Evolutionary conservation across 2,888 invertebrate species (phyloP).

Genomic region (Eutolmus rufibarbis): DNA sequence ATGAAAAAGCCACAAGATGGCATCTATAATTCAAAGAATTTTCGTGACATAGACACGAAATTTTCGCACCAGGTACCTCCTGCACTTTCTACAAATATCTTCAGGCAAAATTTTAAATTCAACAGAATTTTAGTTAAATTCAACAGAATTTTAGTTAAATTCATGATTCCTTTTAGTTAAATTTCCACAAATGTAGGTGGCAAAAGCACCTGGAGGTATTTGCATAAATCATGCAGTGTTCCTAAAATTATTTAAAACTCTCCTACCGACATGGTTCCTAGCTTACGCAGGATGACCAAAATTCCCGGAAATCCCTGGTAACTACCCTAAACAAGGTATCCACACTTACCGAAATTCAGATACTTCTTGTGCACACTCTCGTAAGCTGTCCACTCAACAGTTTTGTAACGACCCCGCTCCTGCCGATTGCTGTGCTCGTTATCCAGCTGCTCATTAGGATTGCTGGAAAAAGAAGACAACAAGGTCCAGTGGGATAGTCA

Average conservation of each 20-base stretch:
- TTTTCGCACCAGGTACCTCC: neutral
- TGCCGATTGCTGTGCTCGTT: slow-evolving; percentile 75
- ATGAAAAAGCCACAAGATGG: neutral
- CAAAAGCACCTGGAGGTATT: neutral
- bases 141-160: neutral
- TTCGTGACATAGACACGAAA: neutral
- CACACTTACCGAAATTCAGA: slow-evolving; percentile 77
- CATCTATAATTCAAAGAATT: neutral
- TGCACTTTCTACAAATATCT: neutral
- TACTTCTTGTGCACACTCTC: slow-evolving; percentile 93
- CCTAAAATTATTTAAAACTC: neutral
- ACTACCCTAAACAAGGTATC: slow-evolving; percentile 18
- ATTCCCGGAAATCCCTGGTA: neutral
- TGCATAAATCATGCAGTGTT: neutral
- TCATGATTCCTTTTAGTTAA: neutral
- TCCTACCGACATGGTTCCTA: neutral
- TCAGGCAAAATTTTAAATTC: neutral
- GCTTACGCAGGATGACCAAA: neutral
- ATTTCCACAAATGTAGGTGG: neutral
- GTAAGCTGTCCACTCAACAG: slow-evolving; percentile 92
- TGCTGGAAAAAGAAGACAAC: slow-evolving; percentile 65
- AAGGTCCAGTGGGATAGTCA: neutral
- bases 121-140: neutral
- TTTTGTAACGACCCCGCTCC: slow-evolving; percentile 81
- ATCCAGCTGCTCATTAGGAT: slow-evolving; percentile 87